phyloP scores from a whole-genome alignment of 2,888 invertebrate genomes.

The Empis livida region DNA sequence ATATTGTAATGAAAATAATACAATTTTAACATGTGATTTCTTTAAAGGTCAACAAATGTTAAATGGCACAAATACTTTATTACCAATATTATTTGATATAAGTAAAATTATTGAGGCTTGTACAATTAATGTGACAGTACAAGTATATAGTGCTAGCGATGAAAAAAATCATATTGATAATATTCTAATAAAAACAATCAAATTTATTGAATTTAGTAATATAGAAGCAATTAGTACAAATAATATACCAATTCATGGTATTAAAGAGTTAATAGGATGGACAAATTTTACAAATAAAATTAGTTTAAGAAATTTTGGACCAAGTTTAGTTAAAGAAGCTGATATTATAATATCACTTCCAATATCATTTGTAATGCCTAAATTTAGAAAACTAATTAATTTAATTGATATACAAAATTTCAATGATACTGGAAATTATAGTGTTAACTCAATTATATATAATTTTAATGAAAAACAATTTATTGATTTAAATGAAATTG shows the following conservation, averaged over 20 bases:
- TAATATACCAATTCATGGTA: not conserved
- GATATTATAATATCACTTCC: constrained; percentile 29
- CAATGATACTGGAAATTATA: constrained; percentile 16
- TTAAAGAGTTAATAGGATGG: not conserved
- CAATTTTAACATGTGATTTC: constrained; percentile 10
- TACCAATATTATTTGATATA: constrained; percentile 29
- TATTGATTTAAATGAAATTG: too few relatives aligned
- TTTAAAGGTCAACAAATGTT: constrained; percentile 13
- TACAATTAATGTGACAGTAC: constrained; percentile 24
- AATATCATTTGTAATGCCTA: constrained; percentile 25
- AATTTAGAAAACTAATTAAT: constrained; percentile 22
- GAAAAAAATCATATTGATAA: constrained; percentile 27
- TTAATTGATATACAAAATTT: constrained; percentile 29
- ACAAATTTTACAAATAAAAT: not conserved
- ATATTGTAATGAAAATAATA: constrained; percentile 11
- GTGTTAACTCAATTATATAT: not conserved
- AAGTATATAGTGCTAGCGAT: constrained; percentile 32
- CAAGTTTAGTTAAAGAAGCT: constrained; percentile 28
- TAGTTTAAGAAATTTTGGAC: constrained; percentile 31
- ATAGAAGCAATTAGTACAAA: constrained; percentile 25
- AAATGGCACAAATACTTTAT: constrained; percentile 21
- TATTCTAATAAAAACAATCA: constrained; percentile 20
- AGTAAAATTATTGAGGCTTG: constrained; percentile 23
- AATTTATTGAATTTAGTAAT: constrained; percentile 28
- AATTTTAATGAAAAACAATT: not conserved